phyloP scores from a whole-genome alignment of 2,113 vertebrate genomes.

The Sphaerodactylus townsendi region DNA sequence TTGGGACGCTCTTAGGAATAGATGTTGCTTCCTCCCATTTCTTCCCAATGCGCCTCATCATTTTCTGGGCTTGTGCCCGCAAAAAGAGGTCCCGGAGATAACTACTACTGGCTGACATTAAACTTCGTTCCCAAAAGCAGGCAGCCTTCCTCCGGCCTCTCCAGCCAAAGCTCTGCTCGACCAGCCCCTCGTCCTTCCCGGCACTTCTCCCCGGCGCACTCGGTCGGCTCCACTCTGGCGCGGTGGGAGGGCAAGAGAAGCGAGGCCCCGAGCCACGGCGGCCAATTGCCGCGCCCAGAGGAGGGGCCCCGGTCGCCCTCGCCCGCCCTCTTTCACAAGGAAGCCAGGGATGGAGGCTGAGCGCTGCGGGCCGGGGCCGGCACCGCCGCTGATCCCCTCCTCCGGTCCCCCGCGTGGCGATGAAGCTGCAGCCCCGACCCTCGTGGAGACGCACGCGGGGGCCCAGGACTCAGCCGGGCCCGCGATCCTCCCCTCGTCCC shows the following conservation, averaged over 20 bases:
- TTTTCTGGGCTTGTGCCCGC: not conserved
- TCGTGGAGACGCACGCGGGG: not conserved
- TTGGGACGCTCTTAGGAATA: too few relatives aligned
- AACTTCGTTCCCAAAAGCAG: too few relatives aligned
- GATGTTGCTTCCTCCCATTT: not conserved
- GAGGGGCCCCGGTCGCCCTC: slow-evolving; percentile 15
- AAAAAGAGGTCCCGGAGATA: not conserved
- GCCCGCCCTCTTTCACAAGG: not conserved
- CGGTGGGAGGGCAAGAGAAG: not conserved
- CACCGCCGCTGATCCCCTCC: not conserved
- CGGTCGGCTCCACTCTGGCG: slow-evolving; percentile 28
- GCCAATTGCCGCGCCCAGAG: slow-evolving; percentile 21
- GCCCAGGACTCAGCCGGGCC: not conserved
- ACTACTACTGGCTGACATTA: too few relatives aligned
- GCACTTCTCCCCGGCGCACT: too few relatives aligned
- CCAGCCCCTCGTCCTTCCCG: not conserved
- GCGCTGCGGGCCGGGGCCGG: slow-evolving; percentile 2
- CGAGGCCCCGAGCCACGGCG: not conserved
- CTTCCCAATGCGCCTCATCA: not conserved
- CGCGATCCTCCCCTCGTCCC: slow-evolving; percentile 25
- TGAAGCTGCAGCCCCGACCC: not conserved
- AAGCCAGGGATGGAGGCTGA: slow-evolving; percentile 63
- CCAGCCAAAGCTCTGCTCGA: fast-evolving
- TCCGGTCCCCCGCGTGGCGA: not conserved
- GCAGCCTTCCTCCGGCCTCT: too few relatives aligned